Base-by-base conservation (phyloP, 2,888 invertebrate species). In the Ceratothoa steindachneri region DNA sequence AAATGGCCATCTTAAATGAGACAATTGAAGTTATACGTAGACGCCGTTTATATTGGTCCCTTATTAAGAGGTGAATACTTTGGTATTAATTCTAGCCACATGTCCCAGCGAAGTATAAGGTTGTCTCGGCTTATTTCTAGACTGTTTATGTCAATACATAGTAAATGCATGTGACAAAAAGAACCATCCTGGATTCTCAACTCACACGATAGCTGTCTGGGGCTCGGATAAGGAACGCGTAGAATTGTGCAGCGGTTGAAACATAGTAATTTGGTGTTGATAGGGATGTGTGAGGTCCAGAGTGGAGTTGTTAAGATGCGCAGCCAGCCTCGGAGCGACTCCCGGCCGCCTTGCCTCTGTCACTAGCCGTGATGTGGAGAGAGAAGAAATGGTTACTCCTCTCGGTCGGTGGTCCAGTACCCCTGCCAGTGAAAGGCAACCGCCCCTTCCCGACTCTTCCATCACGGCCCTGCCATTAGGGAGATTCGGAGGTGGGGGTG, bases 241-340 rank as follows among this genome's bases (percentile, higher is more conserved):
- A 15, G 75, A 60, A 41, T 71, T 67, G 52, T 55, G 29, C 31
- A 69, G 41, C 15, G 31, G 66, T 7, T 53, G 71, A 24, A 71
- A 71, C 60, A 71, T 24, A 15, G 69, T 53, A 22, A 60, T 60
- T 0, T 72, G 72, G 5, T 72, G 72, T 7, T 60, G 60, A 24
- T 60, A 28, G 7, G 78, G 75, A 9, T 73, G 71, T n/a, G 78
- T 75, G 27, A 78, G 69, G 67, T 78, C 78, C 4, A 78, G 67
- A 24, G 78, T 75, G 53, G 75, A 75, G 64, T 70, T 75, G 65
- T 71, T 66, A 27, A 75, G 30, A 53, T 78, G 75, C 22, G 72
- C 73, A 15, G 78, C 78, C 31, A 78, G 67, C n/a, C 78, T 68
- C 55, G 75, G 73, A 55, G 78, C 78, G 5, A 75, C 75, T 1